Evolutionary conservation across 2,113 vertebrate genomes (phyloP).

Genomic region (Gymnorhina tibicen): DNA sequence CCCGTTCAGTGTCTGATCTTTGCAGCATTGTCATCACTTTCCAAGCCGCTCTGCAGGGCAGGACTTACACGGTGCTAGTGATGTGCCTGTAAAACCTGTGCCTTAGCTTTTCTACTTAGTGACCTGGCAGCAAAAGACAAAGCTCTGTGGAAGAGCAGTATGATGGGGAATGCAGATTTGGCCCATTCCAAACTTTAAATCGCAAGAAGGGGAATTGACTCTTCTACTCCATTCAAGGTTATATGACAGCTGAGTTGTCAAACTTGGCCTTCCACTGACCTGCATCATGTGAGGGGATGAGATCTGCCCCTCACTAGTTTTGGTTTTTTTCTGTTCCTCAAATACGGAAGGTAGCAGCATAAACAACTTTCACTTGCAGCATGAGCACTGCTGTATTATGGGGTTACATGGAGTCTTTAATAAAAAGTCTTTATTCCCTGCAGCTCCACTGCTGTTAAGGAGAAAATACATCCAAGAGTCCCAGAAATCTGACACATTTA

Average conservation of each 20-base stretch:
- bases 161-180: constrained; percentile 13
- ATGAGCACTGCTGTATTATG: neutral
- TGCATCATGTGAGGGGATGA: neutral
- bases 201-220: neutral
- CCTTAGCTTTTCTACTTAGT: neutral
- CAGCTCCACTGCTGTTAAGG: neutral
- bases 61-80: neutral
- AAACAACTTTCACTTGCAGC: constrained; percentile 6
- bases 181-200: neutral
- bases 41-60: neutral
- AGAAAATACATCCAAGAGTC: constrained; percentile 9
- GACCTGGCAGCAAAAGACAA: neutral
- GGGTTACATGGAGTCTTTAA: neutral
- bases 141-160: neutral
- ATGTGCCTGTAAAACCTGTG: neutral
- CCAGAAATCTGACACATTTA: neutral
- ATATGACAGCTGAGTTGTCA: constrained; percentile 19
- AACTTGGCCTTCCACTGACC: constrained; percentile 49
- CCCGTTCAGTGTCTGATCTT: neutral
- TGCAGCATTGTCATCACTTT: neutral
- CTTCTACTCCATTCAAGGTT: neutral
- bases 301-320: neutral
- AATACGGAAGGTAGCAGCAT: neutral
- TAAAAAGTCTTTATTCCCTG: neutral
- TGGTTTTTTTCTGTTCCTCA: neutral